phyloP scores from a whole-genome alignment of 2,888 invertebrate genomes.

The Galerucella pusilla region DNA sequence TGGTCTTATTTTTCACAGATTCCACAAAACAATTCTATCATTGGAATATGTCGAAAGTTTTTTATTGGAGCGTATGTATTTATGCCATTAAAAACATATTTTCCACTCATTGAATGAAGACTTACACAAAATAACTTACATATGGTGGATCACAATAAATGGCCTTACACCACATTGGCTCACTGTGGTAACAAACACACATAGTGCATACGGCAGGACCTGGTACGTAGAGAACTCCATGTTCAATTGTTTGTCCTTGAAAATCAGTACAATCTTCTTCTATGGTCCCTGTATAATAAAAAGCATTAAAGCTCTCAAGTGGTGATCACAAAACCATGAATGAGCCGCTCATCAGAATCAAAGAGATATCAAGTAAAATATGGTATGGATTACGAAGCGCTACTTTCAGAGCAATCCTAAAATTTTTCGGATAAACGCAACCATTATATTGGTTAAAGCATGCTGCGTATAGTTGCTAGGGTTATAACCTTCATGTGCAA shows the following conservation, averaged over 20 bases:
- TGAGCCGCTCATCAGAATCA: too few relatives aligned
- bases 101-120: background rate
- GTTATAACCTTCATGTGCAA: too few relatives aligned
- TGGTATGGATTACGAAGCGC: too few relatives aligned
- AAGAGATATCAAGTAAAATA: too few relatives aligned
- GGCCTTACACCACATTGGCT: conserved; percentile 88
- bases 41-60: too few relatives aligned
- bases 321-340: too few relatives aligned
- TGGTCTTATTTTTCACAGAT: background rate
- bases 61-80: background rate
- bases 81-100: background rate
- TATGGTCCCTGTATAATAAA: conserved; percentile 39
- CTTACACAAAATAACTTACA: conserved; percentile 69
- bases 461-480: too few relatives aligned
- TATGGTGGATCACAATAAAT: conserved; percentile 89
- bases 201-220: conserved; percentile 87
- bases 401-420: too few relatives aligned
- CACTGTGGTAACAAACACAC: conserved; percentile 87
- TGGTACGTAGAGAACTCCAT: conserved; percentile 85
- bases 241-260: conserved; percentile 81
- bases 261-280: conserved; percentile 87
- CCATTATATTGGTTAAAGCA: too few relatives aligned
- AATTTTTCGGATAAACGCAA: too few relatives aligned
- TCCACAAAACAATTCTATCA: too few relatives aligned
- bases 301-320: background rate